Percentiles rank a stretch among this genome's conserved stretches.
Evolutionary conservation across 2,797 vertebrate genomes (phyloP).

Genomic region (Melopsittacus undulatus): DNA sequence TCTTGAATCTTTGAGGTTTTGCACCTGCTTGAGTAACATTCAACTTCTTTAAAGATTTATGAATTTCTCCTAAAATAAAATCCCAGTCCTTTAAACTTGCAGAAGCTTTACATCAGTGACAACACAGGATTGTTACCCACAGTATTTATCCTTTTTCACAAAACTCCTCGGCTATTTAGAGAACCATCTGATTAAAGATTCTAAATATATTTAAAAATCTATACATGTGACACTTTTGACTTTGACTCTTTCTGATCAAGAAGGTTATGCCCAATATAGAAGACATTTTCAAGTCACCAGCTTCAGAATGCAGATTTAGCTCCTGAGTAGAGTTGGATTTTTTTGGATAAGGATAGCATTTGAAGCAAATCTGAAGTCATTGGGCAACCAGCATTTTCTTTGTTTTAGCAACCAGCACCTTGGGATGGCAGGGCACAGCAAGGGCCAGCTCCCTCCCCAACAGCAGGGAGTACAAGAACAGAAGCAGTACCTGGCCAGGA

Average conservation of each 20-base stretch:
- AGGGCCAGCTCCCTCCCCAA: not conserved
- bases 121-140: not conserved
- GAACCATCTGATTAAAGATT: conserved; percentile 34
- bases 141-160: not conserved
- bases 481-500: accelerated
- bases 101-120: conserved; percentile 4
- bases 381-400: accelerated
- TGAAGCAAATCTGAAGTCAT: not conserved
- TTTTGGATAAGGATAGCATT: not conserved
- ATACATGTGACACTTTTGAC: conserved; percentile 28
- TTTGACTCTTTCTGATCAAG: not conserved
- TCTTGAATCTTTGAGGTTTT: not conserved
- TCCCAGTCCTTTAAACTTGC: not conserved
- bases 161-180: conserved; percentile 55
- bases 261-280: not conserved
- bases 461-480: accelerated
- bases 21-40: not conserved
- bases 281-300: not conserved
- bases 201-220: conserved; percentile 52
- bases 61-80: not conserved
- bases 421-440: not conserved
- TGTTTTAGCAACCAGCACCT: not conserved
- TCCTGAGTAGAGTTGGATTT: not conserved
- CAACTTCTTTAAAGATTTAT: not conserved
- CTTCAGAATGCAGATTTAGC: not conserved